Evolutionary conservation across 2,888 invertebrate species (phyloP), one percentile per base, ranked within the genome.

Genomic region (Cynaeus angustus): DNA sequence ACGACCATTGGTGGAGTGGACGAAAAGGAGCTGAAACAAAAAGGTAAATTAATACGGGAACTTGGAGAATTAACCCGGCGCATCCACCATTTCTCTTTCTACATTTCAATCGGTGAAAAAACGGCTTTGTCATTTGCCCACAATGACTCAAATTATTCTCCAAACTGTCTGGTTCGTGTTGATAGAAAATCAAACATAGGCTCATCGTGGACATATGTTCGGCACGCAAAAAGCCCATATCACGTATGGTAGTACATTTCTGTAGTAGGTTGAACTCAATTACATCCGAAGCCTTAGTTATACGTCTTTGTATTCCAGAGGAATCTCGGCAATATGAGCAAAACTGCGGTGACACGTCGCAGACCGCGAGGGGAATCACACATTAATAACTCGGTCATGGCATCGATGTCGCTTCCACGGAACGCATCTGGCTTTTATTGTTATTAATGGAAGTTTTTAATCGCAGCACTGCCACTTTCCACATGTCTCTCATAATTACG

Each of bases 371-470:
- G 74, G 72, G 69, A 74, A 71, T 72, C 72, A 71, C 73, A 74
- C 74, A 76, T 77, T 76, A 76, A 76, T 75, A 75, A 74, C 71
- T 70, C 52, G 74, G 71, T 72, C 66, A 61, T 64, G 52, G 69
- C 55, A 48, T 66, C 59, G 70, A 66, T 70, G 70, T 67, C 70
- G 67, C 66, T 68, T 71, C 67, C 70, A 71, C 71, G 71, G 61
- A 72, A 72, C 70, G 67, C 73, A 70, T 70, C 66, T 70, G 72
- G 69, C 62, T 67, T 70, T 64, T 71, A 70, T 69, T 67, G 75
- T 75, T 75, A 75, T 75, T 77, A 77, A 77, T 74, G 74, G 73
- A 72, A 75, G 68, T 75, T 73, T 73, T 78, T 78, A 77, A 78
- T 78, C 75, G 76, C 48, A 21, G 16, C 61, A 50, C 53, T 68